Base-by-base conservation (phyloP, 1,140 invertebrate species). In the Atta texana region DNA sequence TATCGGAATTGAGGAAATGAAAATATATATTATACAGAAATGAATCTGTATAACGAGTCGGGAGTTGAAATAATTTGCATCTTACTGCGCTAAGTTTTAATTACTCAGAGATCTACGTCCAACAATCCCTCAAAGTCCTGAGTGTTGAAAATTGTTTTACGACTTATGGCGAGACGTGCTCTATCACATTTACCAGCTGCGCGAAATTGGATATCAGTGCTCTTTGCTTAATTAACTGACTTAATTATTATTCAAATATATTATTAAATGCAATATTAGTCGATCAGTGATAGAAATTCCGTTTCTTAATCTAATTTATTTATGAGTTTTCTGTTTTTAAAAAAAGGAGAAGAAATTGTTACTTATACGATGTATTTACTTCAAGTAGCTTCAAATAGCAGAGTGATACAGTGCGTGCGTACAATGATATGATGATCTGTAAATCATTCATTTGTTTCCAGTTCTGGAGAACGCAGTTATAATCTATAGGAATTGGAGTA, bases 1-100 rank as follows among this genome's bases (percentile, higher is more conserved):
- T 63, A 84, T 75, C 28, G 80, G 1, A 2, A 75, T 39, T n/a
- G 31, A n/a, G 12, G 12, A 31, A n/a, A 72, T 39, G 14, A 7
- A 69, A 80, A 34, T 24, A 28, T 61, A 82, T 71, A 59, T 57
- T 57, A 57, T 34, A 31, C 57, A 84, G 80, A 84, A 84, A 84
- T 75, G 69, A 84, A 84, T 84, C 80, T 74, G 55, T 84, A 84
- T 74, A 74, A 84, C 55, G 80, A 63, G 80, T 51, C 57, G 80
- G n/a, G 80, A 84, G 69, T 61, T 84, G 80, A 84, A 84, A 84
- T 84, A 84, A 84, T 84, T 84, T 84, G 80, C 80, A 75, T 84
- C 80, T 84, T 84, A 84, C 80, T 61, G 24, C 80, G 55, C 80
- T 44, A 84, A 84, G 80, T 84, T 84, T 84, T 84, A 84, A 84